These are phyloP conservation scores for Invenusta paracnida DNA, from an alignment of 2,888 invertebrate genomes.

Conservation along the genomic window DNA sequence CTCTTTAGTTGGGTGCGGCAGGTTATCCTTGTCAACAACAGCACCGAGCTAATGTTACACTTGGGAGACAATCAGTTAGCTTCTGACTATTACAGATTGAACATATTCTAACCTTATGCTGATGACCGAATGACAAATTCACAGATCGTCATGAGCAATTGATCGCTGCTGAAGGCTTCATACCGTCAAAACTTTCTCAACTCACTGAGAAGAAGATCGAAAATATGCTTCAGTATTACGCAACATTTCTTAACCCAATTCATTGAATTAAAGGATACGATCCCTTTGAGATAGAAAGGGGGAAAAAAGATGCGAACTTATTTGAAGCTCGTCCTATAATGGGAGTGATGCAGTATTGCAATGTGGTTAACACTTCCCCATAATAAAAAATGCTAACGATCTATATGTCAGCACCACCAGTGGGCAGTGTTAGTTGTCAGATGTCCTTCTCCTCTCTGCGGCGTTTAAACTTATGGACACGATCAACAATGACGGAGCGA, in stretches of 20 bases:
- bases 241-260: too few relatives aligned
- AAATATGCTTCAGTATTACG: too few relatives aligned
- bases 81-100: too few relatives aligned
- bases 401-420: not conserved
- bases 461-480: not conserved
- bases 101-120: not conserved
- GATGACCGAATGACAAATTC: not conserved
- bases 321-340: not conserved
- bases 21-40: too few relatives aligned
- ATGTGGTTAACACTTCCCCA: not conserved
- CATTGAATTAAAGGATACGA: too few relatives aligned
- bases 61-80: too few relatives aligned
- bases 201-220: not conserved
- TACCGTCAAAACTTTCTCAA: not conserved
- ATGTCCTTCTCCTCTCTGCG: not conserved
- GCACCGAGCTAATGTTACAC: not conserved
- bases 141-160: not conserved
- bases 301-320: not conserved
- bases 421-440: not conserved
- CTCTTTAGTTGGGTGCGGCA: too few relatives aligned
- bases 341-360: not conserved
- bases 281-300: not conserved
- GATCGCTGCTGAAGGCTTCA: not conserved
- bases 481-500: not conserved
- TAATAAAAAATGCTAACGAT: not conserved